These are phyloP conservation scores for Ips nitidus DNA, from an alignment of 1,140 invertebrate genomes.

Conservation along the genomic window DNA sequence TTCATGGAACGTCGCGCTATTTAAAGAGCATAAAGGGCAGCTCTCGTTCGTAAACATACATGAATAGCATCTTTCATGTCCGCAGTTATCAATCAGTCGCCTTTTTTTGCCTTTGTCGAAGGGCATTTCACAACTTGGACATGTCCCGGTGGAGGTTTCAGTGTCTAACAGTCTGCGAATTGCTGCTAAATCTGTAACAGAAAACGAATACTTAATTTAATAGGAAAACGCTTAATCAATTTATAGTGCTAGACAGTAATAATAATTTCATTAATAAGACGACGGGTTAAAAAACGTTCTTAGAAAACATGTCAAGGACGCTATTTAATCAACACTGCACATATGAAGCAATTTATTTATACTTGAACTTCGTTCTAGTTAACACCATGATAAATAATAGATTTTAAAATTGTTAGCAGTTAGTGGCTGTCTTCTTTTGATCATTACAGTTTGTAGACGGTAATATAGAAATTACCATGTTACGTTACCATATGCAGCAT, in stretches of 20 bases:
- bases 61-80: slow-evolving; percentile 90
- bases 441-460: too few species aligned
- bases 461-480: too few species aligned
- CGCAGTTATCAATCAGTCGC: slow-evolving; percentile 89
- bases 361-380: too few species aligned
- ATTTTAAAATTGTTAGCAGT: too few species aligned
- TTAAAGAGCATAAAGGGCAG: slow-evolving; percentile 75
- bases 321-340: too few species aligned
- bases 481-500: too few species aligned
- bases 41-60: slow-evolving; percentile 89
- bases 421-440: too few species aligned
- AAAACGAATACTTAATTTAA: background rate
- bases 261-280: background rate
- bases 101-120: slow-evolving; percentile 95
- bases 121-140: slow-evolving; percentile 85
- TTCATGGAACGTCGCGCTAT: slow-evolving; percentile 20
- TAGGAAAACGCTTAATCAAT: too few species aligned
- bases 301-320: too few species aligned
- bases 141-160: slow-evolving; percentile 64
- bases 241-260: background rate
- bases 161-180: slow-evolving; percentile 66
- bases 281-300: too few species aligned
- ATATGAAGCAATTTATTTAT: too few species aligned
- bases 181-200: slow-evolving; percentile 70
- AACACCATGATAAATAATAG: too few species aligned